These are phyloP conservation scores for Xiphorhynchus erythropygius DNA, from an alignment of 2,797 vertebrate genomes.

Conservation along the genomic window DNA sequence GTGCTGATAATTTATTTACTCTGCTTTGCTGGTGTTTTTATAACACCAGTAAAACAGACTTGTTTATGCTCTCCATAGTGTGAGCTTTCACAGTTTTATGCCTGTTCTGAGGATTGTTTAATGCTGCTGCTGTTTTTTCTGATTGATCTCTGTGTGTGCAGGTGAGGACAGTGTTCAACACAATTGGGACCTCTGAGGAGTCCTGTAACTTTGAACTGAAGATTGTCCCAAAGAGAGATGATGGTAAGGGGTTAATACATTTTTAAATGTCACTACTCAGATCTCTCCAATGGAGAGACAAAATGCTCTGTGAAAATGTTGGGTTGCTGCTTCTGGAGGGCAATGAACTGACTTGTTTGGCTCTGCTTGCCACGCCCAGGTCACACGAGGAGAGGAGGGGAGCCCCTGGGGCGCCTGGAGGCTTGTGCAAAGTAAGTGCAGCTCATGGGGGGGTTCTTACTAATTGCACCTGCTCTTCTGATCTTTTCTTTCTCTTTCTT, in stretches of 20 bases:
- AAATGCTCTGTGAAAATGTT: not conserved
- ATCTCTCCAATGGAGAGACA: not conserved
- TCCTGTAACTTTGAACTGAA: conserved; percentile 86
- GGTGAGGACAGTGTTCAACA: conserved; percentile 87
- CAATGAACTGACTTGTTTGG: not conserved
- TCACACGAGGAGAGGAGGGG: not conserved
- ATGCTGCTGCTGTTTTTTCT: not conserved
- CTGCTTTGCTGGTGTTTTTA: not conserved
- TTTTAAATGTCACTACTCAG: not conserved
- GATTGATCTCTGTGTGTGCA: conserved; percentile 41
- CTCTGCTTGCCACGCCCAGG: not conserved
- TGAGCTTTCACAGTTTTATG: not conserved
- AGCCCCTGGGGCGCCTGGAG: conserved; percentile 66
- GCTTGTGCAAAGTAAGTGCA: conserved; percentile 85
- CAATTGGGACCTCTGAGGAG: conserved; percentile 73
- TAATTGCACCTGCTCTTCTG: not conserved
- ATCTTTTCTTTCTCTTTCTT: not conserved
- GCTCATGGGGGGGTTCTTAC: not conserved
- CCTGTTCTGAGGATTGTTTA: not conserved
- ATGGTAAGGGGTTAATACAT: conserved; percentile 47
- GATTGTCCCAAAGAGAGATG: conserved; percentile 59
- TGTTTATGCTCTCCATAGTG: not conserved
- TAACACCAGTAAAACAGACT: not conserved
- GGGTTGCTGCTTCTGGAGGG: not conserved
- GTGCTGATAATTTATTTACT: not conserved